Conservation (phyloP, 2,888 invertebrate genomes). For the Poecilobothrus nobilitatus region DNA sequence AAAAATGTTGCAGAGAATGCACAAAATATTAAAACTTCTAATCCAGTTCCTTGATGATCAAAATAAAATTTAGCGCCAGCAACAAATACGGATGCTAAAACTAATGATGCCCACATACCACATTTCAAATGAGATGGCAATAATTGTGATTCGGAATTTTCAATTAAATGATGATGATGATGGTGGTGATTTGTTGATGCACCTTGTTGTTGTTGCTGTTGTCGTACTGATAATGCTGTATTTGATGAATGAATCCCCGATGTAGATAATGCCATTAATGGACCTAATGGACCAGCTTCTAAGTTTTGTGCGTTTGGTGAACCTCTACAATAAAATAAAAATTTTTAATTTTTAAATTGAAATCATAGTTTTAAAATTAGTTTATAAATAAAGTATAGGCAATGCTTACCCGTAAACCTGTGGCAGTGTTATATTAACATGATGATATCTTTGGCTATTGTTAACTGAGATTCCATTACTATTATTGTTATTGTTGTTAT, state of each 20-base stretch:
- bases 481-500: conserved; percentile 9
- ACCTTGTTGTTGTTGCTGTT: conserved; percentile 16
- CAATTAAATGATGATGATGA: conserved; percentile 15
- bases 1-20: conserved; percentile 55
- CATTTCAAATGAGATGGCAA: conserved; percentile 56
- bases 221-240: conserved; percentile 9
- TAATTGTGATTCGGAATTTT: conserved; percentile 36
- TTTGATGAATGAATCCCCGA: conserved; percentile 22
- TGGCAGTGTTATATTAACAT: conserved; percentile 29
- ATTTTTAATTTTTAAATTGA: too few species aligned
- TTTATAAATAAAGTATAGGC: background rate
- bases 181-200: background rate
- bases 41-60: conserved; percentile 52
- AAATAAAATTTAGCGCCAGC: conserved; percentile 67
- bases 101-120: conserved; percentile 64
- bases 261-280: conserved; percentile 22
- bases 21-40: conserved; percentile 56
- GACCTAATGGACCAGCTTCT: conserved; percentile 27
- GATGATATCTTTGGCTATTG: conserved; percentile 29
- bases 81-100: conserved; percentile 59
- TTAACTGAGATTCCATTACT: conserved; percentile 2
- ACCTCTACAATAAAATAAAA: conserved; percentile 23
- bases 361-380: background rate
- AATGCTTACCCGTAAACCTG: conserved; percentile 27
- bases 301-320: conserved; percentile 27